Evolutionary conservation across 2,113 vertebrate genomes (phyloP).

Genomic region (Vombatus ursinus): DNA sequence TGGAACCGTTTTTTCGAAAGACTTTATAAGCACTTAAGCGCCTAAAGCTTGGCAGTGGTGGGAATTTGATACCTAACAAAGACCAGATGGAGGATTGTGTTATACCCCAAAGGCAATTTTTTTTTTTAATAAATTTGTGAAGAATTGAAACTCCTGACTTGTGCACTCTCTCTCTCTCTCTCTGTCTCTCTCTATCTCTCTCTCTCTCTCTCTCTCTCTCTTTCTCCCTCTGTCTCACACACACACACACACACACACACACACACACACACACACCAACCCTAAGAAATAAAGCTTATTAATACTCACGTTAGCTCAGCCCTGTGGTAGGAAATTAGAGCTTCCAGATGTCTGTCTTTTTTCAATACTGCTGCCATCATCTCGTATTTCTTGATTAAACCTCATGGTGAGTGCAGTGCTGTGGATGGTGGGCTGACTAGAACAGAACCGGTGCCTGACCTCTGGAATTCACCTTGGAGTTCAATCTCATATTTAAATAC

Average conservation of each 20-base stretch:
- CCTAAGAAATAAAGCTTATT: constrained; percentile 41
- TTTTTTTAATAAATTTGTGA: constrained; percentile 42
- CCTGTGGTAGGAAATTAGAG: constrained; percentile 1
- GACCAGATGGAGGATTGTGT: not conserved
- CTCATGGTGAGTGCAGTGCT: not conserved
- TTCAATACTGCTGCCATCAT: not conserved
- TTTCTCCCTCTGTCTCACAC: too few relatives aligned
- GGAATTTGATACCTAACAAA: not conserved
- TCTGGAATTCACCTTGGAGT: not conserved
- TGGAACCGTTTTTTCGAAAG: not conserved
- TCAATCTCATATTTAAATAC: not conserved
- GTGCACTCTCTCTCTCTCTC: not conserved
- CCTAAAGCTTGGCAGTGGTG: not conserved
- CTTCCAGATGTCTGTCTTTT: not conserved
- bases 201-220: too few relatives aligned
- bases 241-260: too few relatives aligned
- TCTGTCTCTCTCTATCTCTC: too few relatives aligned
- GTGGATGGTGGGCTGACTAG: not conserved
- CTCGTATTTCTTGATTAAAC: not conserved
- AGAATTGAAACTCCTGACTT: constrained; percentile 42
- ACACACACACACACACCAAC: not conserved
- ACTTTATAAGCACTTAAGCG: not conserved
- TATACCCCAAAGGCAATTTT: constrained; percentile 21
- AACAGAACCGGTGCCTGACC: not conserved
- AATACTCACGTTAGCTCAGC: constrained; percentile 41